Evolutionary conservation across 2,797 vertebrate species (phyloP), one percentile per base, ranked within the genome.

Genomic region (Thaleichthys pacificus): DNA sequence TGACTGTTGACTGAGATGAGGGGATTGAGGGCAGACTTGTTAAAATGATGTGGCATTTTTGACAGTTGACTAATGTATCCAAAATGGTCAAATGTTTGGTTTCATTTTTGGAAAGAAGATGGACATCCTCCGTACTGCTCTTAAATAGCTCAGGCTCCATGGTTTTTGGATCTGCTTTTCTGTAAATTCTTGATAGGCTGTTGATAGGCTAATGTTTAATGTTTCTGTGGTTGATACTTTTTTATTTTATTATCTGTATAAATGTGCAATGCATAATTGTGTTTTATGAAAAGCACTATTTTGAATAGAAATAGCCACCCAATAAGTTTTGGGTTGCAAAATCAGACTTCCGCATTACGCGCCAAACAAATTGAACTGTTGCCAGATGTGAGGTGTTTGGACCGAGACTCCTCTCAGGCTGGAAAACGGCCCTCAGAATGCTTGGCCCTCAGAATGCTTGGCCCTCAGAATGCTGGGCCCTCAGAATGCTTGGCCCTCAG

Each of bases 1-100:
- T 70, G 79, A 83, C 82, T 74, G 62, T 78, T 42, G 69, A 76
- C 42, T 70, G 64, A 56, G 66, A 62, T 66, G 61, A 19, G 51
- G 51, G 51, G 51, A 56, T 56, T 56, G 51, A 56, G 51, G 51
- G 19, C 15, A 56, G 51, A 56, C 51, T 56, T 56, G 51, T 56
- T 17, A n/a, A n/a, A n/a, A 56, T 56, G 4, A 56, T 56, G 51
- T 56, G 15, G 19, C 11, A 56, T 56, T n/a, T 56, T 17, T n/a
- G 5, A 56, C 17, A n/a, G 51, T 17, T 5, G 19, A 5, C 19
- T 56, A 47, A n/a, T 56, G 51, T 56, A n/a, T 56, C 17, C 17
- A 5, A 56, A 56, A 56, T 56, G 7, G 15, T 56, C 15, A 56
- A 56, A 24, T 61, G 58, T n/a, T n/a, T n/a, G n/a, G n/a, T n/a